Conservation (phyloP, 2,888 invertebrate genomes). For the Cephus runcator region DNA sequence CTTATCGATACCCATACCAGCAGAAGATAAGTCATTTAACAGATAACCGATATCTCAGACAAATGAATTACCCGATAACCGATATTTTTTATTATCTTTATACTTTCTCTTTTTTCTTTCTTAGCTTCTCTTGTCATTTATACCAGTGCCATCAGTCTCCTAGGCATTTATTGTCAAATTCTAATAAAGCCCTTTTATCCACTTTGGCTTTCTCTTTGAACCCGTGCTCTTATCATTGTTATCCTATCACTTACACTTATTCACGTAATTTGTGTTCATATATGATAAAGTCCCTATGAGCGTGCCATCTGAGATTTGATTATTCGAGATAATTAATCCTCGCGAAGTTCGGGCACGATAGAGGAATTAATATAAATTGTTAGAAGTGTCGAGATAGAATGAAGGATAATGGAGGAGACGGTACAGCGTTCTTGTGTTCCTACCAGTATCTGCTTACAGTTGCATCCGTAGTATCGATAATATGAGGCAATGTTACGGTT, state of each 20-base stretch:
- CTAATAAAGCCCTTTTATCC: background rate
- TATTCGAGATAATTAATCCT: background rate
- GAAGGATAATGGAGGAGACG: background rate
- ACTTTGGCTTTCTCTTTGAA: background rate
- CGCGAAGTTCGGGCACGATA: background rate
- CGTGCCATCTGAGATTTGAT: background rate
- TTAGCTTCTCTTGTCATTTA: constrained; percentile 8
- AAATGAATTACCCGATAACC: background rate
- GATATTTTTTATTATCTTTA: background rate
- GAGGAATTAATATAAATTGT: background rate
- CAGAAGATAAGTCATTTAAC: background rate
- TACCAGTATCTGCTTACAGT: background rate
- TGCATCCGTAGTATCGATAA: background rate
- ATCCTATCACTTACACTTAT: background rate
- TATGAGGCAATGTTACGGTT: background rate
- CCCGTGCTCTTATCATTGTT: background rate
- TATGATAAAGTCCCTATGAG: background rate
- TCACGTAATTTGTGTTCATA: background rate
- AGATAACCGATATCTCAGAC: background rate
- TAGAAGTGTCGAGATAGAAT: background rate
- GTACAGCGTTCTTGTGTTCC: background rate
- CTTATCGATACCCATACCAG: background rate
- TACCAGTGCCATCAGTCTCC: background rate
- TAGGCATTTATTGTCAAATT: background rate
- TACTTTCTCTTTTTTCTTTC: background rate